Percentiles rank a stretch among this genome's conserved stretches.
These are phyloP conservation scores for Drosophila greeni DNA, from an alignment of 2,888 invertebrate genomes.

Conservation along the genomic window DNA sequence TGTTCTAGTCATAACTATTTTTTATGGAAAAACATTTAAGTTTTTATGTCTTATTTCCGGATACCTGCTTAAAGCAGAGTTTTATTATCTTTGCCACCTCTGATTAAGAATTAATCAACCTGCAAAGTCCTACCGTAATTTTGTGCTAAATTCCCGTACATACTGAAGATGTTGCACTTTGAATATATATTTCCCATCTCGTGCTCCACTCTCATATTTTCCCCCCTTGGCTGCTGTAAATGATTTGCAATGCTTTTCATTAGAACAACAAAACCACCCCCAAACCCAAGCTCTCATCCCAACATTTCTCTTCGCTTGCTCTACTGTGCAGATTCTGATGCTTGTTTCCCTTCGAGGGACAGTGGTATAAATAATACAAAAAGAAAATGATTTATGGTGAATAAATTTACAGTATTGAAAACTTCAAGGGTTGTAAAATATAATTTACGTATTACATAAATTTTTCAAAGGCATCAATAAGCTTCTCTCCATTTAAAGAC, in stretches of 20 bases:
- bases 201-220: constrained; percentile 1
- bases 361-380: constrained; percentile 17
- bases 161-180: constrained; percentile 34
- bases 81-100: not conserved
- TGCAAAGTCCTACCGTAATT: constrained; percentile 1
- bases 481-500: not conserved
- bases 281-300: constrained; percentile 5
- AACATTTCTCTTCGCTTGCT: not conserved
- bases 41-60: not conserved
- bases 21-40: not conserved
- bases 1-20: too few relatives aligned
- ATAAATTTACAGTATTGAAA: not conserved
- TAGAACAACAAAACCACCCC: constrained; percentile 51
- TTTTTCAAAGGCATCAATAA: not conserved
- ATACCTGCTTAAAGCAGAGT: too few relatives aligned
- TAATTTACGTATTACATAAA: not conserved
- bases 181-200: constrained; percentile 15
- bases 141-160: constrained; percentile 52
- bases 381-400: not conserved
- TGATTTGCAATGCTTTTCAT: constrained; percentile 42
- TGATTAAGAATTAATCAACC: not conserved
- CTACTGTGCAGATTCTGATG: not conserved
- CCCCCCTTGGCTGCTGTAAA: not conserved
- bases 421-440: not conserved
- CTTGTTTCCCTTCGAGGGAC: constrained; percentile 2